Base-by-base conservation (phyloP, 1,140 invertebrate species). In the Trichomalopsis sarcophagae region DNA sequence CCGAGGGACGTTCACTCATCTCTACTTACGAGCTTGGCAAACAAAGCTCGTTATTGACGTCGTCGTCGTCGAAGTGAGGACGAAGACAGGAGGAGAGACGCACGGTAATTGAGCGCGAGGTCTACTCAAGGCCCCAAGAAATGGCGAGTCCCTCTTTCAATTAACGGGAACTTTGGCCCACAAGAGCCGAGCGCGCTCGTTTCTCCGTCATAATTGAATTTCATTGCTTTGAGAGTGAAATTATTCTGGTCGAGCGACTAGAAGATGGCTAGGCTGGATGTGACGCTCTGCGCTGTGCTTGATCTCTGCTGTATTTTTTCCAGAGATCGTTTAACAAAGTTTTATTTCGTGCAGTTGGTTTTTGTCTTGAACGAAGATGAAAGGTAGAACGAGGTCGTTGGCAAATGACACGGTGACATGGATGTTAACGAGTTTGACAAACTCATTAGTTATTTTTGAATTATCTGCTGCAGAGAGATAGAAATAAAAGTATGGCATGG, bases 201-300 rank as follows among this genome's bases (percentile, higher is more conserved):
- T 36, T 62, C 77, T 23, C n/a, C 23, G 40, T 71, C 23, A 44
- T 69, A 84, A 84, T 77, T 69, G n/a, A 69, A 77, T 76, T 84
- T 78, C 66, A 50, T 68, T 68, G 55, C 50, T 44, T 83, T 44
- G 55, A 68, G 73, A 66, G 73, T 17, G 21, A 66, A 66, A 82
- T 82, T 76, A 30, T 75, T 76, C 21, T 9, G 71, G 4, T 50
- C 27, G 33, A 74, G 10, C n/a, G 55, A 69, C 66, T 30, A 47
- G 47, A 44, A 44, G 40, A 40, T 40, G 40, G 40, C 9, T n/a
- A n/a, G n/a, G n/a, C n/a, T n/a, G n/a, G n/a, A n/a, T n/a, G n/a
- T n/a, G n/a, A n/a, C n/a, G n/a, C n/a, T n/a, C n/a, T n/a, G n/a
- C n/a, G n/a, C n/a, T n/a, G n/a, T n/a, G n/a, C n/a, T n/a, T n/a